Percentiles rank a stretch among this genome's conserved stretches.
Conservation (phyloP, 2,888 invertebrate species). For the Xanthia togata region DNA sequence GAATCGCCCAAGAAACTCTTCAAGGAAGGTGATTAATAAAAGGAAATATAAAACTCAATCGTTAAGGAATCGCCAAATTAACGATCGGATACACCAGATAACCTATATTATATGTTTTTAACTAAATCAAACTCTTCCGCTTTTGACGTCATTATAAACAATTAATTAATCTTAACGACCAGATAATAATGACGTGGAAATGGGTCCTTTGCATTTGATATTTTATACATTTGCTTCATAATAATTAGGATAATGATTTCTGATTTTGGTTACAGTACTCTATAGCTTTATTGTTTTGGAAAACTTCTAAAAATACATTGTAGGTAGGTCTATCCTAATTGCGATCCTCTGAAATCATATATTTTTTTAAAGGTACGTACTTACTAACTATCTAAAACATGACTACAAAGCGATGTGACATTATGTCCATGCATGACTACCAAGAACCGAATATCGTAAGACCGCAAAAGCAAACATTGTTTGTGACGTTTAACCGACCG, state of each 20-base stretch:
- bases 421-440: too few species aligned
- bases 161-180: conserved; percentile 29
- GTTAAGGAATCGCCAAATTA: conserved; percentile 24
- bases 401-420: too few species aligned
- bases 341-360: background rate
- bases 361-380: too few species aligned
- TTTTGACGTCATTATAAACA: conserved; percentile 18
- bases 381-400: too few species aligned
- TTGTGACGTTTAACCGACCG: background rate
- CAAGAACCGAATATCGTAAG: background rate
- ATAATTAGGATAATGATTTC: background rate
- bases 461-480: conserved; percentile 1
- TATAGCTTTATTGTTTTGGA: background rate
- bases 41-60: conserved; percentile 3
- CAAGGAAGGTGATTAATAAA: background rate
- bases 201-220: conserved; percentile 1
- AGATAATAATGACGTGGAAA: conserved; percentile 13
- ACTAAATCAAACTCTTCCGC: conserved; percentile 10
- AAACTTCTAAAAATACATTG: background rate
- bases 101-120: conserved; percentile 15
- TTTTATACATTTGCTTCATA: background rate
- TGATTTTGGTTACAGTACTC: background rate
- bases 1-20: background rate
- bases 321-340: background rate
- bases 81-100: conserved; percentile 22